These are phyloP conservation scores for Steinernema khuongi DNA, from an alignment of 1,140 invertebrate species.

Conservation along the genomic window DNA sequence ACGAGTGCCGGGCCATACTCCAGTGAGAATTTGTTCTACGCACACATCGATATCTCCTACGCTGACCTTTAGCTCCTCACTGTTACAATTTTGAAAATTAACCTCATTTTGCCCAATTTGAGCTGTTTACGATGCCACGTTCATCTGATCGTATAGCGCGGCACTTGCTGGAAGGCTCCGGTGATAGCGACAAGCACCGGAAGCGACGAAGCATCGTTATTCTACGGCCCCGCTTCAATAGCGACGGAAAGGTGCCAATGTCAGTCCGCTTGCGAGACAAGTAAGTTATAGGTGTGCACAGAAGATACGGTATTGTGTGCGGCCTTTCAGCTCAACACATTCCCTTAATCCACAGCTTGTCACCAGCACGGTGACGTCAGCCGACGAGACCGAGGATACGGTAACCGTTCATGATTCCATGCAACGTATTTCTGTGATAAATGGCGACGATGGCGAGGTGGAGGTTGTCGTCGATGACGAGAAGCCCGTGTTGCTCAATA, in stretches of 20 bases:
- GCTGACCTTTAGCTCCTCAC: background rate
- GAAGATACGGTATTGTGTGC: background rate
- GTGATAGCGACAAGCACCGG: background rate
- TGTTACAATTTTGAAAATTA: background rate
- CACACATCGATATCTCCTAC: no score
- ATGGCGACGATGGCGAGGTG: slow-evolving; percentile 1
- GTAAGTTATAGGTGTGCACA: background rate
- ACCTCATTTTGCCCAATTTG: background rate
- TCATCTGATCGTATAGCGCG: background rate
- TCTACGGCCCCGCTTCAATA: background rate
- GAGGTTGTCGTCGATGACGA: background rate
- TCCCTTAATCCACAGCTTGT: background rate
- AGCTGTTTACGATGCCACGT: background rate
- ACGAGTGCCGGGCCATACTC: no score
- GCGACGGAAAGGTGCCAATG: background rate
- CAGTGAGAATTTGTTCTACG: no score
- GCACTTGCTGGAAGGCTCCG: background rate
- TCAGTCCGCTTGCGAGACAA: background rate
- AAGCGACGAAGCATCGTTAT: background rate
- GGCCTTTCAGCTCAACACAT: background rate
- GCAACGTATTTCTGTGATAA: slow-evolving; percentile 3
- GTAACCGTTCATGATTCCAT: background rate
- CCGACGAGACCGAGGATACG: background rate
- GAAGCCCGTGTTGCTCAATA: slow-evolving; percentile 22
- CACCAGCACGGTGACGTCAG: background rate